Evolutionary conservation across 1,140 invertebrate species (phyloP).

Genomic region (Druon quercuslanigerum): DNA sequence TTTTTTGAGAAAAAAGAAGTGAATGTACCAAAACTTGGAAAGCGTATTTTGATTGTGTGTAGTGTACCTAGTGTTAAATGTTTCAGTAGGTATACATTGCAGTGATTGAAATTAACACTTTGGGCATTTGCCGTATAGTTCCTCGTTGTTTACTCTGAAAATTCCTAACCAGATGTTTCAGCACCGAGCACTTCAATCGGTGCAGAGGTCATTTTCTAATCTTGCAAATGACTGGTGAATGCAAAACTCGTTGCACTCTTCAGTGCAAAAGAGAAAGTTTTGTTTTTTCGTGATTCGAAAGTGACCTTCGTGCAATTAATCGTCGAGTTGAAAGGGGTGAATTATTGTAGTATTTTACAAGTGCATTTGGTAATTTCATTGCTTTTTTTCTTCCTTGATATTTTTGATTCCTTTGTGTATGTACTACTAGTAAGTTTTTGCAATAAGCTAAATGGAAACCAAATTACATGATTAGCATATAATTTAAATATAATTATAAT

Average conservation of each 20-base stretch:
- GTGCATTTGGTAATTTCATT: conserved; percentile 12
- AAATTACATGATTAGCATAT: too few relatives aligned
- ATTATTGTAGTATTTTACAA: conserved; percentile 30
- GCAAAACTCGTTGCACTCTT: neutral
- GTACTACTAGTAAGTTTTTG: too few relatives aligned
- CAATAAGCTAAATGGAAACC: too few relatives aligned
- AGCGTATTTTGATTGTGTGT: conserved; percentile 31
- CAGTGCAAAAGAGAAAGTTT: conserved; percentile 4
- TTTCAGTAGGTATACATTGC: conserved; percentile 29
- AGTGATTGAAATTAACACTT: conserved; percentile 7
- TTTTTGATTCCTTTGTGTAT: neutral
- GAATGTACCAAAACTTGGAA: conserved; percentile 29
- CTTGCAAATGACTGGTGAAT: conserved; percentile 18
- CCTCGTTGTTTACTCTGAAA: conserved; percentile 11
- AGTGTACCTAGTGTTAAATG: conserved; percentile 27
- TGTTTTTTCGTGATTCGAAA: conserved; percentile 29
- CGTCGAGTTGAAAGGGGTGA: conserved; percentile 6
- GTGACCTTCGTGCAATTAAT: conserved; percentile 30
- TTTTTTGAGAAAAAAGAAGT: neutral
- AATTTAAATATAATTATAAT: conserved; percentile 5
- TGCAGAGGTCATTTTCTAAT: conserved; percentile 31
- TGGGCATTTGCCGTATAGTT: conserved; percentile 23
- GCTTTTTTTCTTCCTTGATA: neutral
- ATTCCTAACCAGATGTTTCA: conserved; percentile 11
- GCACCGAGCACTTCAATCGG: neutral